Conservation (phyloP, 2,888 invertebrate genomes). For the Aspidiotus destructor region DNA sequence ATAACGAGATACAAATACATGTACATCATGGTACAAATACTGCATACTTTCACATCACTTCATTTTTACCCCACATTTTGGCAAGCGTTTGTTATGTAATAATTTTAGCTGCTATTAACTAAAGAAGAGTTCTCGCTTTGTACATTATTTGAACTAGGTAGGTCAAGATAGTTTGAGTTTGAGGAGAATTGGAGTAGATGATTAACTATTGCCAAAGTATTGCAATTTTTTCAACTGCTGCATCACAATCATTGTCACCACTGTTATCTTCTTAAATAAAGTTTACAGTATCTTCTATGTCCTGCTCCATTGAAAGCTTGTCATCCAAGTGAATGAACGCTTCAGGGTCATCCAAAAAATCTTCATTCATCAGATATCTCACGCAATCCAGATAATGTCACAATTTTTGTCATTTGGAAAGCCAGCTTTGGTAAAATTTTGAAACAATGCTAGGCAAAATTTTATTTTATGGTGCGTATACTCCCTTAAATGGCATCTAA, state of each 20-base stretch:
- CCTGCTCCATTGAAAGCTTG: neutral
- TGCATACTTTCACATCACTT: neutral
- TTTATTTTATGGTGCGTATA: neutral
- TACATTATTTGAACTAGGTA: conserved; percentile 1
- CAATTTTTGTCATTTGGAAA: neutral
- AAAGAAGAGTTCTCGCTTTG: neutral
- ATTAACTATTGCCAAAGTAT: neutral
- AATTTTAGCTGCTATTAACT: neutral
- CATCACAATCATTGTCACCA: neutral
- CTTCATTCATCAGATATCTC: conserved; percentile 1
- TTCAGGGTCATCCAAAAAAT: conserved; percentile 1
- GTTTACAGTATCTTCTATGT: neutral
- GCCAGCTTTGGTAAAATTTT: neutral
- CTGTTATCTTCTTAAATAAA: neutral
- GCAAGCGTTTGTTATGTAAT: neutral
- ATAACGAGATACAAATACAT: neutral
- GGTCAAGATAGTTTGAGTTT: neutral
- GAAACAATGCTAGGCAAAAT: conserved; percentile 1
- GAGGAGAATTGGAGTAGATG: neutral
- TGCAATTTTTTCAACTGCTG: neutral
- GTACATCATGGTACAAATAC: neutral
- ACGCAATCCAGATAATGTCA: neutral
- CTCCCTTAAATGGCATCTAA: neutral
- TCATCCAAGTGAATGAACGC: conserved; percentile 1
- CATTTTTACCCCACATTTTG: neutral